Evolutionary conservation across 2,888 invertebrate genomes (phyloP).

Genomic region (Synanthedon andrenaeformis): DNA sequence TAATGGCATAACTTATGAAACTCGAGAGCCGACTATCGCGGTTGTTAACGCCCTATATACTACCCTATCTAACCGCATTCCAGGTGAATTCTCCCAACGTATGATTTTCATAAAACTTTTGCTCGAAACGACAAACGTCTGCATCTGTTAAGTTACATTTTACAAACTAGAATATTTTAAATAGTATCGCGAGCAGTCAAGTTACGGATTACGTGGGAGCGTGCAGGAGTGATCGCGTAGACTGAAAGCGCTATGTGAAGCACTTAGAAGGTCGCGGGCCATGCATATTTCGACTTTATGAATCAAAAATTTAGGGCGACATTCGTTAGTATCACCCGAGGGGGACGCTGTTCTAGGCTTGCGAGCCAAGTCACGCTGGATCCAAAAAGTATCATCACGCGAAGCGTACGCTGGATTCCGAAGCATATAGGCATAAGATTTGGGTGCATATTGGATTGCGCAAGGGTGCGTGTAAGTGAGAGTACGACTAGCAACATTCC

Average conservation of each 20-base stretch:
- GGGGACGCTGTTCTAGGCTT: slow-evolving; percentile 57
- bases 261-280: slow-evolving; percentile 27
- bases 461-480: slow-evolving; percentile 24
- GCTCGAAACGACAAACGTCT: neutral
- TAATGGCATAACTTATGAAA: too few relatives aligned
- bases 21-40: too few relatives aligned
- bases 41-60: slow-evolving; percentile 40
- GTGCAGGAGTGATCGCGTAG: slow-evolving; percentile 35
- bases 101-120: neutral
- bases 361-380: slow-evolving; percentile 29
- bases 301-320: slow-evolving; percentile 63
- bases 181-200: slow-evolving; percentile 17
- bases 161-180: neutral
- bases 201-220: slow-evolving; percentile 51
- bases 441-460: slow-evolving; percentile 48
- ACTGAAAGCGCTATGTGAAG: slow-evolving; percentile 37
- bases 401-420: slow-evolving; percentile 30
- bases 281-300: slow-evolving; percentile 55
- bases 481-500: slow-evolving; percentile 55
- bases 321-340: slow-evolving; percentile 60
- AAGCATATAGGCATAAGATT: slow-evolving; percentile 34
- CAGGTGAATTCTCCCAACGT: slow-evolving; percentile 40
- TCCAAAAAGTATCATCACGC: neutral
- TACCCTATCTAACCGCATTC: slow-evolving; percentile 48
- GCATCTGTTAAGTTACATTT: neutral